Evolutionary conservation across 2,888 invertebrate genomes (phyloP).

Genomic region (Tillus elongatus): DNA sequence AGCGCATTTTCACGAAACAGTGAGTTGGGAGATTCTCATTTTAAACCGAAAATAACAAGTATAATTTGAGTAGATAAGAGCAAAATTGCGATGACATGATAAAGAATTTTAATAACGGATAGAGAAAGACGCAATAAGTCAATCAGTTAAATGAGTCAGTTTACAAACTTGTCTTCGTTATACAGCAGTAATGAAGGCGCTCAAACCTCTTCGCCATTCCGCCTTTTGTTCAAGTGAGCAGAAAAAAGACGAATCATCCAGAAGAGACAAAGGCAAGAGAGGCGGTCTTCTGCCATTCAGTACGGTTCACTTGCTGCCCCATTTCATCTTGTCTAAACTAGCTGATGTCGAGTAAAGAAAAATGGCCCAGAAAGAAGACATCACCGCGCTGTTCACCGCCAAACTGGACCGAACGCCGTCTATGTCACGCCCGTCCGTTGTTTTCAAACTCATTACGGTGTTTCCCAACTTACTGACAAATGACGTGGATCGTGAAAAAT

Average conservation of each 20-base stretch:
- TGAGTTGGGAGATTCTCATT: too few species aligned
- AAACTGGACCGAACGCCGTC: conserved; percentile 16
- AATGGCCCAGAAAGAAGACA: conserved; percentile 23
- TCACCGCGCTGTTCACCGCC: conserved; percentile 12
- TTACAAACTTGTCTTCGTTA: conserved; percentile 15
- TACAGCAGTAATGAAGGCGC: conserved; percentile 15
- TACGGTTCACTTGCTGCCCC: conserved; percentile 26
- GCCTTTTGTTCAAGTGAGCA: conserved; percentile 14
- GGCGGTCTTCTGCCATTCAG: conserved; percentile 21
- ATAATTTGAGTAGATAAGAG: too few species aligned
- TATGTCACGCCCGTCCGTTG: conserved; percentile 40
- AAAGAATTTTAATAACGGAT: conserved; percentile 1
- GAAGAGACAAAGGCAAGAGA: conserved; percentile 13
- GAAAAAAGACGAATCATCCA: conserved; percentile 16
- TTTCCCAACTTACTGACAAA: conserved; percentile 42
- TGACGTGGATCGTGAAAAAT: conserved; percentile 43
- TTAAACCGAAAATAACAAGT: too few species aligned
- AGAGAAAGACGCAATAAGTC: conserved; percentile 18
- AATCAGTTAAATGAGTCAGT: conserved; percentile 24
- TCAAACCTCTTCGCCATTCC: conserved; percentile 12
- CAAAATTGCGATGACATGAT: too few species aligned
- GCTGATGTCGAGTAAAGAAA: conserved; percentile 26
- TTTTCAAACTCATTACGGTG: conserved; percentile 43
- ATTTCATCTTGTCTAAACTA: conserved; percentile 24
- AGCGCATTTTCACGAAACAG: too few species aligned